A percentile compares a stretch with the other conserved stretches of the same genome.
These are phyloP conservation scores for roundworm (Caenorhabditis elegans) DNA, from an alignment of 1,140 invertebrate genomes.

Conservation along the genomic window DNA sequence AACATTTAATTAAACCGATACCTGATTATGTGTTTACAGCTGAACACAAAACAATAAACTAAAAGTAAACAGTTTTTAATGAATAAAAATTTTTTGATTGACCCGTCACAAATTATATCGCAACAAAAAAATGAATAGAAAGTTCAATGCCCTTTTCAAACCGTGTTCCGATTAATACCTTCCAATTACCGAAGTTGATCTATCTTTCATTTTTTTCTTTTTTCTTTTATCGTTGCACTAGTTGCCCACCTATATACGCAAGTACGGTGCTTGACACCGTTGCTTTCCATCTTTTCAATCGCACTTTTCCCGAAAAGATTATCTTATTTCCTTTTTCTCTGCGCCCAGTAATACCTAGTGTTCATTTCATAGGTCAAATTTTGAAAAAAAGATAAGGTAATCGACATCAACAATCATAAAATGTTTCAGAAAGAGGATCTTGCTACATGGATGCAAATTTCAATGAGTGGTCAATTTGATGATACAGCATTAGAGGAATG, in stretches of 20 bases:
- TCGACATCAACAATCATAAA: background rate
- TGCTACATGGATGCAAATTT: conserved; percentile 36
- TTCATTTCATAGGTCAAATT: background rate
- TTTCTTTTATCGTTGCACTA: background rate
- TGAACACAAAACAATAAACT: too few species aligned
- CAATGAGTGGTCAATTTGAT: background rate
- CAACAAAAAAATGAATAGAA: background rate
- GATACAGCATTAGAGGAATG: conserved; percentile 24
- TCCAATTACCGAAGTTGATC: background rate
- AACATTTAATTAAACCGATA: too few species aligned
- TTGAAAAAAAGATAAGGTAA: background rate
- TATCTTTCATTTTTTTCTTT: background rate
- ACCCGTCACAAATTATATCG: too few species aligned
- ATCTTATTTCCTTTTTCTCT: background rate
- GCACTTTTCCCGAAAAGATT: conserved; percentile 2
- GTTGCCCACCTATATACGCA: background rate
- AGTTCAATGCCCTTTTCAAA: background rate
- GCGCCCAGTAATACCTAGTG: background rate
- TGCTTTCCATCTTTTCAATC: background rate
- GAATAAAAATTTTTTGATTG: too few species aligned
- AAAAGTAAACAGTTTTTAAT: too few species aligned
- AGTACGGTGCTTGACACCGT: conserved; percentile 22
- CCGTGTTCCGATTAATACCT: background rate
- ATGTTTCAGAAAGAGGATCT: conserved; percentile 32
- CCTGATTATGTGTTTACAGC: too few species aligned